Conservation (phyloP, 1,140 invertebrate genomes). For the Drosophila melanica region DNA sequence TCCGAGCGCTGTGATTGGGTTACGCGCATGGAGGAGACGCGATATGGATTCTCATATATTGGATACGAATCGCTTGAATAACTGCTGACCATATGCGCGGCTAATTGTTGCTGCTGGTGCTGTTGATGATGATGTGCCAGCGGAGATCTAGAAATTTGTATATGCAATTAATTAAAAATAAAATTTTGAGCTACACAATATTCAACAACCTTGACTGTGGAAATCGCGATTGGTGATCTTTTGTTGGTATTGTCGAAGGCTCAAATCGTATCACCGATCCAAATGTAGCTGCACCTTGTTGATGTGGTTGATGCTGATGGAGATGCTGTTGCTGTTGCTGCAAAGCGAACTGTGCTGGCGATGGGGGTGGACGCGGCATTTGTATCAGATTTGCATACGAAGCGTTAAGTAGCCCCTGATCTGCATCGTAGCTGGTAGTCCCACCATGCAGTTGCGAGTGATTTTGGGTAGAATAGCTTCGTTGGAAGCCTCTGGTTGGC, state of each 20-base stretch:
- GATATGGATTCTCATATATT: slow-evolving; percentile 82
- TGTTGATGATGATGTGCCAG: slow-evolving; percentile 54
- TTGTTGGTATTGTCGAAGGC: slow-evolving; percentile 42
- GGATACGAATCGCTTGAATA: slow-evolving; percentile 79
- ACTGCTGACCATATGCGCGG: slow-evolving; percentile 58
- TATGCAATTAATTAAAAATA: neutral
- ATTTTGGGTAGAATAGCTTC: slow-evolving; percentile 79
- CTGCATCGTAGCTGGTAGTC: slow-evolving; percentile 52
- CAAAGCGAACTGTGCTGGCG: slow-evolving; percentile 62
- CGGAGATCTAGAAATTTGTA: slow-evolving; percentile 39
- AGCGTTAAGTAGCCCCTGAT: slow-evolving; percentile 56
- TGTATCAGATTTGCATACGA: slow-evolving; percentile 75
- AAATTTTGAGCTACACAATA: neutral
- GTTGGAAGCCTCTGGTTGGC: slow-evolving; percentile 57
- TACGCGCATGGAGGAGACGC: slow-evolving; percentile 75
- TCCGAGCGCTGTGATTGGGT: slow-evolving; percentile 77
- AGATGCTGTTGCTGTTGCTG: slow-evolving; percentile 59
- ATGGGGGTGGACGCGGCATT: slow-evolving; percentile 54
- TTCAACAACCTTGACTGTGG: slow-evolving; percentile 52
- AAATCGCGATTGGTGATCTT: slow-evolving; percentile 58
- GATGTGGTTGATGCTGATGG: slow-evolving; percentile 47
- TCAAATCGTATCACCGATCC: slow-evolving; percentile 56
- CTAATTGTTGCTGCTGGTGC: slow-evolving; percentile 39
- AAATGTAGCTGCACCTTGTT: slow-evolving; percentile 46
- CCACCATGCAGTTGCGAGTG: slow-evolving; percentile 67